Conservation (phyloP, 2,113 vertebrate genomes). For the Gambusia holbrooki region DNA sequence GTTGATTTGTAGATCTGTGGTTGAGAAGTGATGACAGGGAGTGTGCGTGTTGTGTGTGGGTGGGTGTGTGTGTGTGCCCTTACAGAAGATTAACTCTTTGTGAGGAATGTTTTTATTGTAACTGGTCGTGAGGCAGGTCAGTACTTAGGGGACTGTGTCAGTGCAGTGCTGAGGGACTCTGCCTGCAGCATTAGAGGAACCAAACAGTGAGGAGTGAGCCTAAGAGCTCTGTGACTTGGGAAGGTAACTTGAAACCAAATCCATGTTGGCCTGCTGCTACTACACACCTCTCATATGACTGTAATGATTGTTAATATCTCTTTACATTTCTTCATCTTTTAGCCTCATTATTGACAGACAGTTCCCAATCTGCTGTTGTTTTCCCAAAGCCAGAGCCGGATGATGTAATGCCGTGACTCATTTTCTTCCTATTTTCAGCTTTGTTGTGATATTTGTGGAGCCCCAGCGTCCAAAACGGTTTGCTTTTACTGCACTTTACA, state of each 20-base stretch:
- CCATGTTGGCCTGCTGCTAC: constrained; percentile 90
- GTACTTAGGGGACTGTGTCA: constrained; percentile 87
- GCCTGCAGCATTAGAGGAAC: constrained; percentile 84
- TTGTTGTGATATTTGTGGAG: constrained; percentile 54
- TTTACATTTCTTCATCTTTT: constrained; percentile 70
- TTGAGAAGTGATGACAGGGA: constrained; percentile 15
- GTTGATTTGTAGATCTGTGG: constrained; percentile 30
- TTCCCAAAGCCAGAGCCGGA: constrained; percentile 52
- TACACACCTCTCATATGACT: constrained; percentile 84
- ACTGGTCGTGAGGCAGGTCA: constrained; percentile 77
- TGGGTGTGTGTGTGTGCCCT: background rate
- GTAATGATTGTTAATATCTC: constrained; percentile 86
- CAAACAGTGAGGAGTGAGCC: constrained; percentile 89
- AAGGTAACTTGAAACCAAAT: constrained; percentile 93
- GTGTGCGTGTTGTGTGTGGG: too few species aligned
- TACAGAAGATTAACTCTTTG: constrained; percentile 39
- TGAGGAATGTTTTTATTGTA: constrained; percentile 59
- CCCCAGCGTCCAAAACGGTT: constrained; percentile 64
- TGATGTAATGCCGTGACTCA: constrained; percentile 51
- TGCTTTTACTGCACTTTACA: constrained; percentile 72
- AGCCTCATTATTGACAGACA: constrained; percentile 73
- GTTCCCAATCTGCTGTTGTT: constrained; percentile 67
- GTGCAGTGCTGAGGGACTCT: constrained; percentile 89
- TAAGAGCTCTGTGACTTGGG: constrained; percentile 91
- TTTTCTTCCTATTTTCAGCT: constrained; percentile 56